Evolutionary conservation across 2,797 vertebrate species (phyloP).

Genomic region (Syngnathus rostellatus): DNA sequence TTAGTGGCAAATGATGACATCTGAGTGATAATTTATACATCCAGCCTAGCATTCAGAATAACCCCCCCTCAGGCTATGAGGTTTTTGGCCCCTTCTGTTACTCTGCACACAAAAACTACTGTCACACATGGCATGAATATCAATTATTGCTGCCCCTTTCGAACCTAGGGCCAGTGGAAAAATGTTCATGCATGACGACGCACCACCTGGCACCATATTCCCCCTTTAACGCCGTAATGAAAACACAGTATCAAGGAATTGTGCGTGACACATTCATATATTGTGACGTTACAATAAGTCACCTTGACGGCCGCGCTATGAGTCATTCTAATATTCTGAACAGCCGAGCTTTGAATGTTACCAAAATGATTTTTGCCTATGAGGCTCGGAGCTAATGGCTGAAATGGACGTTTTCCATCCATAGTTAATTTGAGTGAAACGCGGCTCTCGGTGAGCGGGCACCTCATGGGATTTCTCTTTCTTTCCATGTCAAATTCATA

Average conservation of each 20-base stretch:
- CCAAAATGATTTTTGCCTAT: not conserved
- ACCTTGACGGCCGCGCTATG: conserved; percentile 51
- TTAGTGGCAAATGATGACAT: conserved; percentile 56
- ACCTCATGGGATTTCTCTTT: not conserved
- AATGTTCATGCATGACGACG: conserved; percentile 59
- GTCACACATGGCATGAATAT: conserved; percentile 67
- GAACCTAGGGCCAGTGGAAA: conserved; percentile 58
- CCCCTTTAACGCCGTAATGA: conserved; percentile 60
- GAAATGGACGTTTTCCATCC: conserved; percentile 30
- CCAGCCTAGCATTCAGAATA: conserved; percentile 8
- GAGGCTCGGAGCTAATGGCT: conserved; percentile 23
- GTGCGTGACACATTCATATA: conserved; percentile 26
- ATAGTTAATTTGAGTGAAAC: not conserved
- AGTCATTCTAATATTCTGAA: conserved; percentile 56
- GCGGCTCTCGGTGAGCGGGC: not conserved
- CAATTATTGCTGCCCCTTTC: conserved; percentile 61
- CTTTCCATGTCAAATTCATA: conserved; percentile 26
- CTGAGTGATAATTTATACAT: conserved; percentile 52
- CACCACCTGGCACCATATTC: conserved; percentile 55
- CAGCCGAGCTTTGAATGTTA: not conserved
- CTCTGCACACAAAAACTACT: conserved; percentile 52
- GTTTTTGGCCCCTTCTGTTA: conserved; percentile 56
- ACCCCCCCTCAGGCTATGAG: conserved; percentile 45
- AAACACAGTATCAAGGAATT: conserved; percentile 53
- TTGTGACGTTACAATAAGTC: conserved; percentile 57